Conservation (phyloP, 2,797 vertebrate species). For the Schizopygopsis pylzovi region DNA sequence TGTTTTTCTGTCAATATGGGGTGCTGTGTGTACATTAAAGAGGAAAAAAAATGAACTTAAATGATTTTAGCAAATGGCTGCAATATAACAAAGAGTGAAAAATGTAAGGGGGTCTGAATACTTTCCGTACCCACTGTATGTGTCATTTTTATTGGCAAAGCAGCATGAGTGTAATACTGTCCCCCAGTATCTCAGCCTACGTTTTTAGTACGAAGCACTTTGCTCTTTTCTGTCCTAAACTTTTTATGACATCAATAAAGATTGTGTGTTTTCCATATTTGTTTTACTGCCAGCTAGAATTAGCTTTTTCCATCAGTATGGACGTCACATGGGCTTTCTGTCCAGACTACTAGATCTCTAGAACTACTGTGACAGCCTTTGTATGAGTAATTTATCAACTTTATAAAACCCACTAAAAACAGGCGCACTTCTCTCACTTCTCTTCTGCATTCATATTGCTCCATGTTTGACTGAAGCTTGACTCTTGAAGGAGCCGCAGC, state of each 20-base stretch:
- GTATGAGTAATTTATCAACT: background rate
- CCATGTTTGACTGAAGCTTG: constrained; percentile 28
- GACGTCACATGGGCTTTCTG: constrained; percentile 24
- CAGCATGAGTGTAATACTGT: background rate
- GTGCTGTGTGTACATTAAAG: too few species aligned
- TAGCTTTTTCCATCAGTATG: background rate
- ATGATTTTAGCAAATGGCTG: too few species aligned
- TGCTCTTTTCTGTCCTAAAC: background rate
- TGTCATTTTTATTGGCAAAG: constrained; percentile 12
- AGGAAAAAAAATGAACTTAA: too few species aligned
- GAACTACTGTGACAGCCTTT: background rate
- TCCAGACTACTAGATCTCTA: background rate
- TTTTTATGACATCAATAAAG: constrained; percentile 30
- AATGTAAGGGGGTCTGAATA: too few species aligned
- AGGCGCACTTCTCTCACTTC: constrained; percentile 29
- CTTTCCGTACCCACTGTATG: too few species aligned
- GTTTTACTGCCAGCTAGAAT: background rate
- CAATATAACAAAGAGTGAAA: too few species aligned
- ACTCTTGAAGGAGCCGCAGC: constrained; percentile 16
- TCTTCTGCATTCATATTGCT: constrained; percentile 14
- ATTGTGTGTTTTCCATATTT: constrained; percentile 16
- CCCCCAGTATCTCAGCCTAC: background rate
- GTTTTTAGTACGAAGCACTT: constrained; percentile 10
- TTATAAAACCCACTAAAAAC: constrained; percentile 41
- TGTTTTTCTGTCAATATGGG: too few species aligned